These are phyloP conservation scores for Chromis chromis DNA, from an alignment of 2,797 vertebrate genomes.

Conservation along the genomic window DNA sequence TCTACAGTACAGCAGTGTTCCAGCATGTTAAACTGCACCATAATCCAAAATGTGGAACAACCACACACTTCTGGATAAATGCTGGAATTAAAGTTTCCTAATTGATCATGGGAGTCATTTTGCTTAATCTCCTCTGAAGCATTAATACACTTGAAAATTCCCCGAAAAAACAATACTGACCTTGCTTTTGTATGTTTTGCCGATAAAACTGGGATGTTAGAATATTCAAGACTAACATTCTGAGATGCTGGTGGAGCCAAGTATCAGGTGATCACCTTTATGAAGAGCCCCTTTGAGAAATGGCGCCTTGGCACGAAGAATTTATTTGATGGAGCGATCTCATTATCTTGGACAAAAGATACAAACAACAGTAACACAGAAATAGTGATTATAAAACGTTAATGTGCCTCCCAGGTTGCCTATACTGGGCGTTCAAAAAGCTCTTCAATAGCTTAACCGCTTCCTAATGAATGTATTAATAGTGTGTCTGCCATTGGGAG, in stretches of 20 bases:
- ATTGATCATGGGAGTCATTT: no score
- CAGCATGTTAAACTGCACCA: no score
- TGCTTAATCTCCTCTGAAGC: no score
- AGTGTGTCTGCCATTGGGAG: constrained; percentile 72
- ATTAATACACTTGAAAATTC: no score
- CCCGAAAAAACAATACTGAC: no score
- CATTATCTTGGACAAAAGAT: constrained; percentile 54
- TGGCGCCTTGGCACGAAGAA: constrained; percentile 16
- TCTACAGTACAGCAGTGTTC: no score
- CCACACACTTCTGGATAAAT: no score
- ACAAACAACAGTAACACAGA: constrained; percentile 48
- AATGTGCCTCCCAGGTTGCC: constrained; percentile 54
- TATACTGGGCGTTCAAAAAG: constrained; percentile 45
- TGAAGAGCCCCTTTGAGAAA: constrained; percentile 41
- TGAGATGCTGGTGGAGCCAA: background rate
- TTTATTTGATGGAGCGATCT: constrained; percentile 56
- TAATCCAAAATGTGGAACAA: no score
- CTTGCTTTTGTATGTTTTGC: no score
- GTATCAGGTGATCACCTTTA: constrained; percentile 15
- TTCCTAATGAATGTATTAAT: constrained; percentile 74
- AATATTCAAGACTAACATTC: no score
- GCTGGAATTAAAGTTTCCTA: no score
- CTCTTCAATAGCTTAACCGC: constrained; percentile 58
- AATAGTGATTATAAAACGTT: constrained; percentile 57
- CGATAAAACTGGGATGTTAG: no score